Base-by-base conservation (phyloP, 1,140 invertebrate genomes). In the Archivesica marissinica region DNA sequence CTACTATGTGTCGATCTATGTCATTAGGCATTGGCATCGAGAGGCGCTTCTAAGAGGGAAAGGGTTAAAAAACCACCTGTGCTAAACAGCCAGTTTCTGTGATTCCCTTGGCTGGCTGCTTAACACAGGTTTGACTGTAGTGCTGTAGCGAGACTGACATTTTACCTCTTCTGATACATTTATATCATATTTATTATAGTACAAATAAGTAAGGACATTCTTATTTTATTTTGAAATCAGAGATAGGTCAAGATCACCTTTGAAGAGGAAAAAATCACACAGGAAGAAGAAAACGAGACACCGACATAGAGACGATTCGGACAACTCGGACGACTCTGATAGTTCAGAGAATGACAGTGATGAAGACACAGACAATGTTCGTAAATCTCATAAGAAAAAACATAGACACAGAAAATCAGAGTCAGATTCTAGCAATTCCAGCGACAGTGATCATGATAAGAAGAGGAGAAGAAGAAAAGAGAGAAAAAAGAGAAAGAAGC, bases 211-310 rank as follows among this genome's bases (percentile, higher is more conserved):
- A 33, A 33, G 41, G 23, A 17, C n/a, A 54, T 20, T n/a, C n/a
- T 17, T 52, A 38, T 59, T 66, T 4, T 30, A 23, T 76, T 39
- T 39, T n/a, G 9, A 66, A 76, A 77, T 66, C 50, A 87, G 86
- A 41, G 74, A 83, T 11, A 83, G 80, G 39, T 82, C 79, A 70
- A 76, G 80, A 30, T 82, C 79, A 52, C 61, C 79, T 52, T 35
- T 72, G 6, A 74, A 38, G 25, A 54, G 84, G 39, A 87, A 76
- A 52, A 41, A 68, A 15, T 64, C 44, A 50, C 2, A 61, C 11
- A 59, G 41, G 30, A 74, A 78, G 39, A 68, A 87, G 23, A 87
- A 70, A 77, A 82, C 44, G 66, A 85, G 54, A 52, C 50, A 77
- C 17, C 64, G 52, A 77, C 66, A 86, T 23, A 77, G 39, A 77